Evolutionary conservation across 2,888 invertebrate genomes (phyloP).

Genomic region (Catocala fraxini): DNA sequence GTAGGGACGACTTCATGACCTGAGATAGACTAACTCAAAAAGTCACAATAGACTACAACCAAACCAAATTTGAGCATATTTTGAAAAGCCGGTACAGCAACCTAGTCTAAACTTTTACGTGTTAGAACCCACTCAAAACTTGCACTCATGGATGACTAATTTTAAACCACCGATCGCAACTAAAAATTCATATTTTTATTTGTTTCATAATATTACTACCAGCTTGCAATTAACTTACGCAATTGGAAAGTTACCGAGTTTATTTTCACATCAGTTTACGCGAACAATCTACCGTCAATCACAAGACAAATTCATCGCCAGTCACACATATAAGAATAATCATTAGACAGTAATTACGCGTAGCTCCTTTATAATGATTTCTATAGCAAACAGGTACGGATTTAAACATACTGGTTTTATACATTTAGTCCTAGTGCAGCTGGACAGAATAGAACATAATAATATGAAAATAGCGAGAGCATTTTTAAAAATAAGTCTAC

Average conservation of each 20-base stretch:
- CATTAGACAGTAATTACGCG: conserved; percentile 50
- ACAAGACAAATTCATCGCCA: conserved; percentile 30
- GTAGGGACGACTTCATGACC: no score
- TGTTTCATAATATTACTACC: conserved; percentile 24
- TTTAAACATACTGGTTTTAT: conserved; percentile 20
- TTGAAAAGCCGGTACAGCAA: neutral
- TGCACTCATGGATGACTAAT: conserved; percentile 14
- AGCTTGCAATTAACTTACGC: conserved; percentile 37
- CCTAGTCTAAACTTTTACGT: conserved; percentile 10
- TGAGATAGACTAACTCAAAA: no score
- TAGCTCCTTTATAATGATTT: conserved; percentile 50
- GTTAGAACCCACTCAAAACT: conserved; percentile 15
- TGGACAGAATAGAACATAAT: neutral
- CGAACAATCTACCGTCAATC: conserved; percentile 56
- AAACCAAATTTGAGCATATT: no score
- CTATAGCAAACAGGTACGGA: conserved; percentile 40
- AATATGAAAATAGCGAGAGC: neutral
- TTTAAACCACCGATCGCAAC: conserved; percentile 15
- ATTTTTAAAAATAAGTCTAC: no score
- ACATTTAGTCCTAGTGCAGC: neutral
- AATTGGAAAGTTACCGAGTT: conserved; percentile 51
- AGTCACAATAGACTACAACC: no score
- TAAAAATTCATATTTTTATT: conserved; percentile 11
- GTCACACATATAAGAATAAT: conserved; percentile 43
- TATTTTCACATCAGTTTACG: conserved; percentile 55